These are phyloP conservation scores for Ivindomyrus marchei DNA, from an alignment of 2,113 vertebrate species.

Conservation along the genomic window DNA sequence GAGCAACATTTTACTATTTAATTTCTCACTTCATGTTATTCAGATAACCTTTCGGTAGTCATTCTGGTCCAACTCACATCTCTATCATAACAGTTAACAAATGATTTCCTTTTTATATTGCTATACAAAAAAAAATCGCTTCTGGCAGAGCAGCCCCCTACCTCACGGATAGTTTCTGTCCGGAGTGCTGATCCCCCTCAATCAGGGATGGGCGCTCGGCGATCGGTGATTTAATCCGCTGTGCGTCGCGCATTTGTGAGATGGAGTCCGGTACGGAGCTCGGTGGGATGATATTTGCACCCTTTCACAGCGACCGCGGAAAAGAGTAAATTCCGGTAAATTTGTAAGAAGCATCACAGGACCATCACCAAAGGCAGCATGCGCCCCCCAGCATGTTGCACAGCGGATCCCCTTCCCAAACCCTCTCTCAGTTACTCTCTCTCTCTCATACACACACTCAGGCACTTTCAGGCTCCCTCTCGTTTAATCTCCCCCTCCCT, in stretches of 20 bases:
- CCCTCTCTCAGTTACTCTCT: constrained; percentile 20
- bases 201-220: constrained; percentile 16
- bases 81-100: background rate
- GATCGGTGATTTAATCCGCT: background rate
- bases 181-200: constrained; percentile 32
- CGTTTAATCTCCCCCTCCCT: constrained; percentile 29
- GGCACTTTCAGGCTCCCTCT: constrained; percentile 1
- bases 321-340: constrained; percentile 24
- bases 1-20: background rate
- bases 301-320: background rate
- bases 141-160: constrained; percentile 8
- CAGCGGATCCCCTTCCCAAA: constrained; percentile 17
- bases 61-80: background rate
- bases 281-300: constrained; percentile 3
- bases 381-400: constrained; percentile 19
- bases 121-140: background rate
- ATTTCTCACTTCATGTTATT: background rate
- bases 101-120: background rate
- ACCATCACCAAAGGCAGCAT: constrained; percentile 10
- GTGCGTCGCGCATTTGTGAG: background rate
- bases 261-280: constrained; percentile 26
- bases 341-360: background rate
- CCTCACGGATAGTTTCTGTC: constrained; percentile 32
- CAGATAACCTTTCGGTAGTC: background rate
- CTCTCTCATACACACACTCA: background rate